Evolutionary conservation across 2,888 invertebrate genomes (phyloP).

Genomic region (Anorthoa munda): DNA sequence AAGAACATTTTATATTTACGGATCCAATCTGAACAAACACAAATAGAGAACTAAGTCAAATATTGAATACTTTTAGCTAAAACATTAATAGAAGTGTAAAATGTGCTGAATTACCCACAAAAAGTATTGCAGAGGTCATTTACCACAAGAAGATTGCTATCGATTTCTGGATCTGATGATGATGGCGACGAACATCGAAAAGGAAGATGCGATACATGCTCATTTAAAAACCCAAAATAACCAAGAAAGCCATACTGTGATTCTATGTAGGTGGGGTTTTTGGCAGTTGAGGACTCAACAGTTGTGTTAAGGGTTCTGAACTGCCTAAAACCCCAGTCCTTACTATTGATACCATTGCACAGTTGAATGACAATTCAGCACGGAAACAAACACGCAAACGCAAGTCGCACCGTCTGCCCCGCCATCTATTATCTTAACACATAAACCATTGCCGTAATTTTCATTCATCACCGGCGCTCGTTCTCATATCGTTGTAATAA

Average conservation of each 20-base stretch:
- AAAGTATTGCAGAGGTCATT: neutral
- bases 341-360: neutral
- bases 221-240: neutral
- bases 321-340: neutral
- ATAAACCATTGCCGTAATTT: constrained; percentile 54
- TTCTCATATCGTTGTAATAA: constrained; percentile 56
- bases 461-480: constrained; percentile 58
- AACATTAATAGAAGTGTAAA: too few relatives aligned
- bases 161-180: too few relatives aligned
- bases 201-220: too few relatives aligned
- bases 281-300: too few relatives aligned
- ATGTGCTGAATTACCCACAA: neutral
- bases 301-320: neutral
- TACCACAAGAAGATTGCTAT: too few relatives aligned
- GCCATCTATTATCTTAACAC: constrained; percentile 50
- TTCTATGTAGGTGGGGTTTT: too few relatives aligned
- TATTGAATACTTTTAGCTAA: too few relatives aligned
- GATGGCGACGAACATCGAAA: neutral
- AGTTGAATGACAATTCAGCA: constrained; percentile 21
- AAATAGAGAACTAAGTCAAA: too few relatives aligned
- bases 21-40: too few relatives aligned
- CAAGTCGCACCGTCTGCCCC: constrained; percentile 22
- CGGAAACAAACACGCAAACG: constrained; percentile 40
- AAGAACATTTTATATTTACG: neutral
- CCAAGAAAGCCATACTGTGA: neutral